These are phyloP conservation scores for Serripes groenlandicus DNA, from an alignment of 2,888 invertebrate species.

Conservation along the genomic window DNA sequence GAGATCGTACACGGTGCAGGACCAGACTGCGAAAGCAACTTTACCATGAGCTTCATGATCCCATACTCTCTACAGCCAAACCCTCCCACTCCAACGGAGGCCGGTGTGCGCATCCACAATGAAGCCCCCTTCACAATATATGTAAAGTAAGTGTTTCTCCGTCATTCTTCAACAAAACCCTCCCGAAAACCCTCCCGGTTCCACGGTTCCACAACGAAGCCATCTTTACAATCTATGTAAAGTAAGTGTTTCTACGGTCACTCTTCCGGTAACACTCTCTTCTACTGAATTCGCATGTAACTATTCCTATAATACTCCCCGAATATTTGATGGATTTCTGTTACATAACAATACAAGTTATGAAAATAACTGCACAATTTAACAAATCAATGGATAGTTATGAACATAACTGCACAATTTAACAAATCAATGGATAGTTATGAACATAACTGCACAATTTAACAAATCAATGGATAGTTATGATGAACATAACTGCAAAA, in stretches of 20 bases:
- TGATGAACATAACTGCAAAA: too few species aligned
- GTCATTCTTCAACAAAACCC: conserved; percentile 57
- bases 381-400: too few species aligned
- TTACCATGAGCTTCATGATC: conserved; percentile 69
- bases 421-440: too few species aligned
- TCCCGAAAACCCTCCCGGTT: conserved; percentile 33
- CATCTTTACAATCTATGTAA: conserved; percentile 59
- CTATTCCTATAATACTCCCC: not conserved
- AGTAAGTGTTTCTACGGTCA: conserved; percentile 65
- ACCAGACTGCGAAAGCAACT: conserved; percentile 71
- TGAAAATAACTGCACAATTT: not conserved
- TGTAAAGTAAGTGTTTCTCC: conserved; percentile 67
- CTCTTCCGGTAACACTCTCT: conserved; percentile 26
- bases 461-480: too few species aligned
- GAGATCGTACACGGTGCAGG: conserved; percentile 67
- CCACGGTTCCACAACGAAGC: conserved; percentile 62
- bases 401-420: too few species aligned
- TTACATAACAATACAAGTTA: not conserved
- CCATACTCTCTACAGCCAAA: conserved; percentile 60
- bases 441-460: too few species aligned
- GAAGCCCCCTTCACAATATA: conserved; percentile 59
- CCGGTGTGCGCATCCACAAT: conserved; percentile 55
- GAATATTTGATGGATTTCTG: not conserved
- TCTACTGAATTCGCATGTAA: not conserved
- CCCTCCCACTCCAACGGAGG: conserved; percentile 64